Evolutionary conservation across 2,797 vertebrate species (phyloP).

Genomic region (Helicolenus hilgendorfi): DNA sequence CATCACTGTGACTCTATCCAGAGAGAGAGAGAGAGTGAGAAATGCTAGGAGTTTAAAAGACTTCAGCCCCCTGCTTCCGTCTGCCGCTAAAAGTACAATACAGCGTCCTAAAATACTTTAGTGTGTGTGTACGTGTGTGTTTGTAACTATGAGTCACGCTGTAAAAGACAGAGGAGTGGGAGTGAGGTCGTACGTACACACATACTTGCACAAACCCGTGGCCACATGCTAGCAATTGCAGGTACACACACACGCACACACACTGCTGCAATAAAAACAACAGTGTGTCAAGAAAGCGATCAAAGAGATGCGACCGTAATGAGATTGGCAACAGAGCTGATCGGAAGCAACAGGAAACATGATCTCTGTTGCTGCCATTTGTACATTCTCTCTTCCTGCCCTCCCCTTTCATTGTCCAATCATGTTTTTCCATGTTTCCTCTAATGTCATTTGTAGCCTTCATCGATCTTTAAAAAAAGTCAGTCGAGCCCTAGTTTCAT

Average conservation of each 20-base stretch:
- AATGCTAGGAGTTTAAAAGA: neutral
- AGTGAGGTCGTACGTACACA: constrained; percentile 13
- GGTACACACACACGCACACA: constrained; percentile 1
- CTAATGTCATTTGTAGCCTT: neutral
- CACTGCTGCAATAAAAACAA: constrained; percentile 15
- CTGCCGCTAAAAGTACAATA: constrained; percentile 24
- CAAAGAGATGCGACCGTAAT: constrained; percentile 41
- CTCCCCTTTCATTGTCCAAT: neutral
- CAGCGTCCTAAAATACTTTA: constrained; percentile 13
- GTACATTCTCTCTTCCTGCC: neutral
- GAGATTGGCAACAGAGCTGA: constrained; percentile 24
- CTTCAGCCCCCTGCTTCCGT: constrained; percentile 12
- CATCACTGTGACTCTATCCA: constrained; percentile 5
- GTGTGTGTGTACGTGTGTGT: neutral
- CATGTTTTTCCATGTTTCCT: neutral
- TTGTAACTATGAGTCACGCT: constrained; percentile 58
- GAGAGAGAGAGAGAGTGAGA: neutral
- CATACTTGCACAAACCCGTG: constrained; percentile 8
- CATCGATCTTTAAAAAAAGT: neutral
- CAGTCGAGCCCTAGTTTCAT: neutral
- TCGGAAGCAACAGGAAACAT: constrained; percentile 5
- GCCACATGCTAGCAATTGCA: constrained; percentile 18
- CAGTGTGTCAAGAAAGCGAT: constrained; percentile 16
- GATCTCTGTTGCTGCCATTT: neutral
- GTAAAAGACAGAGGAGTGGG: constrained; percentile 12